Evolutionary conservation across 2,797 vertebrate species (phyloP).

Genomic region (Mycteria americana): DNA sequence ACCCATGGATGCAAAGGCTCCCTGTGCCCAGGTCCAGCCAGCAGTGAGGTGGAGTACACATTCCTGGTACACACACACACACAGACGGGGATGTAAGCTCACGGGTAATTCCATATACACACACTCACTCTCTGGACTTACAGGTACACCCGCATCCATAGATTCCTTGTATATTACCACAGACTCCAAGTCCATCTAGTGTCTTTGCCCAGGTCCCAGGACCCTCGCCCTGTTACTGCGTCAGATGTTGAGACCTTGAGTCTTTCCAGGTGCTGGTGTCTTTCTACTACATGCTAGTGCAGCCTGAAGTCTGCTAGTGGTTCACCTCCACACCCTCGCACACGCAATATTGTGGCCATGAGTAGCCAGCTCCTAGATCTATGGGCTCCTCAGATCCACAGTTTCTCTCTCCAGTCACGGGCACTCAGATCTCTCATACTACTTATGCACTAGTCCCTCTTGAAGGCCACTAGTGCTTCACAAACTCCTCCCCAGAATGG

Average conservation of each 20-base stretch:
- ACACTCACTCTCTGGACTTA: background rate
- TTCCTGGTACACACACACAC: background rate
- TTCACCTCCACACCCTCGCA: background rate
- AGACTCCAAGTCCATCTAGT: background rate
- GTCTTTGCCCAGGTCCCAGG: background rate
- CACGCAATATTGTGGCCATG: background rate
- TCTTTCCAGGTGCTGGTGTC: background rate
- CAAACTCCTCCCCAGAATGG: background rate
- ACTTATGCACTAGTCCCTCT: background rate
- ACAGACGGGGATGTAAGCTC: background rate
- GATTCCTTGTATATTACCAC: background rate
- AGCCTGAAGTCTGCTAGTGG: fast-evolving
- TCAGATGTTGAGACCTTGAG: background rate
- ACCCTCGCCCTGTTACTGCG: background rate
- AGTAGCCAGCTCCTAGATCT: background rate
- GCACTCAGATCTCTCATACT: background rate
- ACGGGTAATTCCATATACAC: background rate
- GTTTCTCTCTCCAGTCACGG: background rate
- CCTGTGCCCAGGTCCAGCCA: background rate
- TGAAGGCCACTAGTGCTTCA: background rate
- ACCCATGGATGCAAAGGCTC: background rate
- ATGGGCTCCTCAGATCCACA: background rate
- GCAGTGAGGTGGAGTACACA: background rate
- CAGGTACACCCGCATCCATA: too few relatives aligned
- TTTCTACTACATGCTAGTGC: background rate